Evolutionary conservation across 2,113 vertebrate genomes (phyloP), one percentile per base, ranked within the genome.

Genomic region (Hippocampus zosterae): DNA sequence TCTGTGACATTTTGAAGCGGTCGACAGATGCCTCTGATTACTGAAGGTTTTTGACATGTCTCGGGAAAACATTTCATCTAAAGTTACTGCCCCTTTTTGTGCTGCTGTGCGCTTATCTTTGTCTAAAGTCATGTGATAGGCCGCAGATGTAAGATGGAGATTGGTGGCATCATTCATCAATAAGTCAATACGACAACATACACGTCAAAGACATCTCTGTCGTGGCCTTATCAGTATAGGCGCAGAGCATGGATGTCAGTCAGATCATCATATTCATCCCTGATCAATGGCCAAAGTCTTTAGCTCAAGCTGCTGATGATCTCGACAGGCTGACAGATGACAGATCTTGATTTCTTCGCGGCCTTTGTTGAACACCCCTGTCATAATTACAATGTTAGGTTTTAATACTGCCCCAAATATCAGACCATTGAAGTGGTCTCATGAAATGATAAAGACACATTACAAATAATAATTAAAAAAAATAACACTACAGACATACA

Each of bases 241-340:
- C 76, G 81, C 88, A 88, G 78, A 75, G 79, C 75, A 50, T 74
- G 71, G 59, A 72, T 78, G 84, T 79, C 76, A 82, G 84, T 79
- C 76, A 82, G 57, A 69, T 72, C 76, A 78, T 44, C 42, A 68
- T 62, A 72, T 81, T 77, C 60, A 74, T 76, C 75, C 67, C 33
- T 76, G 70, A 86, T 86, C 82, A 80, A 71, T 64, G 65, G 56
- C 42, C 70, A 37, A 67, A 56, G 67, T 81, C 21, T 65, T 76
- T 84, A 77, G 65, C 79, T 73, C 67, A 71, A 40, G 61, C 40
- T 1, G 18, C 25, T 21, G 67, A 70, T 12, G 23, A 65, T 70
- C 62, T 16, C 11, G 41, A 67, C 79, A 69, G 60, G 12, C 19
- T 2, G 23, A 71, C 23, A 55, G 70, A 65, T 64, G 73, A 82